A percentile compares a stretch with the other conserved stretches of the same genome.
Conservation (phyloP, 23 tunicate genomes). For the Aplidium turbinatum region DNA sequence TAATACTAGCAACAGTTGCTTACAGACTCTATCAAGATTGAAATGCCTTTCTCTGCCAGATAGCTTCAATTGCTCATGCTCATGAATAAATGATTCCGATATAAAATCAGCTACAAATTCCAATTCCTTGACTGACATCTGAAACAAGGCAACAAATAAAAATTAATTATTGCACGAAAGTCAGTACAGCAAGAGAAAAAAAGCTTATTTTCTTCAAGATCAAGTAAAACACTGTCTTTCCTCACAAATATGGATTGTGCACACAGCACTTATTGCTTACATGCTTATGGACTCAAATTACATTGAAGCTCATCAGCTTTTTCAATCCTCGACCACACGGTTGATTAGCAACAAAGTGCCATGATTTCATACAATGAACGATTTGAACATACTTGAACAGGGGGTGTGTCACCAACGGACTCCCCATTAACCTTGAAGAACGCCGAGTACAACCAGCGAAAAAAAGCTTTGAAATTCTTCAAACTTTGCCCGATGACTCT, state of each 20-base stretch:
- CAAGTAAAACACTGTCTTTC: too few species aligned
- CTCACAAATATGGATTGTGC: too few species aligned
- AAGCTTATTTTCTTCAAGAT: not conserved
- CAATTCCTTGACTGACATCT: constrained; percentile 50
- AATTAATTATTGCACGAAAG: not conserved
- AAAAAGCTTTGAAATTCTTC: constrained; percentile 69
- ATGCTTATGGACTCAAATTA: too few species aligned
- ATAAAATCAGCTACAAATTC: constrained; percentile 81
- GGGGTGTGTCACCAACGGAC: constrained; percentile 25
- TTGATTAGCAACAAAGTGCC: too few species aligned
- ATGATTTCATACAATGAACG: too few species aligned
- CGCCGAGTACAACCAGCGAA: constrained; percentile 60
- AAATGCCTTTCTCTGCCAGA: constrained; percentile 64
- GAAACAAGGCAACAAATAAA: not conserved
- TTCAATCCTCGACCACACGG: too few species aligned
- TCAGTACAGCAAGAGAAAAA: not conserved
- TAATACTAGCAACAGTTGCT: too few species aligned
- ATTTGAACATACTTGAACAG: constrained; percentile 5
- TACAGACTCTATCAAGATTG: constrained; percentile 79
- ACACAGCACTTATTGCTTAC: too few species aligned
- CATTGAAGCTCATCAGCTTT: too few species aligned
- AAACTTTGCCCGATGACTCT: constrained; percentile 64
- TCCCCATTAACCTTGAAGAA: constrained; percentile 31
- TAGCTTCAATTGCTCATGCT: constrained; percentile 34
- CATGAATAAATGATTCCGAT: constrained; percentile 50